Conservation (phyloP, 2,797 vertebrate genomes). For the Echiichthys vipera region DNA sequence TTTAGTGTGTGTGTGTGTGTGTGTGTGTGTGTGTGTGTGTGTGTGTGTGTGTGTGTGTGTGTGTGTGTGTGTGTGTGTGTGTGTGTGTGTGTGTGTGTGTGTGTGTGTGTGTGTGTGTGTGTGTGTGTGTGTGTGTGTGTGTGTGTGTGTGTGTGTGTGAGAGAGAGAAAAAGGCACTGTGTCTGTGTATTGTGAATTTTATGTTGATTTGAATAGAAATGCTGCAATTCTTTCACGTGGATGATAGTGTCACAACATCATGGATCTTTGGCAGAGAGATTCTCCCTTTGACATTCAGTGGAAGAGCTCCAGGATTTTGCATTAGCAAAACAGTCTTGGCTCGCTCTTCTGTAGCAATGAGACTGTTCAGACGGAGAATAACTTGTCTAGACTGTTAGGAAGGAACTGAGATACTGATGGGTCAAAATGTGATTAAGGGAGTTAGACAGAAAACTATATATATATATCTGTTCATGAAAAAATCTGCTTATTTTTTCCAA, state of each 20-base stretch:
- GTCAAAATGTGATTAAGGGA: background rate
- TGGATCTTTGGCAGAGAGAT: conserved; percentile 29
- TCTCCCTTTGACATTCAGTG: conserved; percentile 27
- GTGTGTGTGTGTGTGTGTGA: background rate
- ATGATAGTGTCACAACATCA: conserved; percentile 1
- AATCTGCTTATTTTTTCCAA: background rate
- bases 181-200: conserved; percentile 7
- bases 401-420: background rate
- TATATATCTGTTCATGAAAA: background rate
- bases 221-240: conserved; percentile 10
- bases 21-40: conserved; percentile 5
- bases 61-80: background rate
- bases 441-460: background rate
- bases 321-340: background rate
- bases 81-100: background rate
- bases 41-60: background rate
- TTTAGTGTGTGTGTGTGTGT: conserved; percentile 2
- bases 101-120: conserved; percentile 10
- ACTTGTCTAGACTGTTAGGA: conserved; percentile 12
- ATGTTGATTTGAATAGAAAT: conserved; percentile 29
- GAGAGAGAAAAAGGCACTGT: background rate
- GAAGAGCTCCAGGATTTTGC: conserved; percentile 31
- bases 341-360: background rate
- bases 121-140: background rate
- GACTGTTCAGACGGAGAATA: background rate